These are phyloP conservation scores for Psettodes erumei DNA, from an alignment of 2,113 vertebrate genomes.

Conservation along the genomic window DNA sequence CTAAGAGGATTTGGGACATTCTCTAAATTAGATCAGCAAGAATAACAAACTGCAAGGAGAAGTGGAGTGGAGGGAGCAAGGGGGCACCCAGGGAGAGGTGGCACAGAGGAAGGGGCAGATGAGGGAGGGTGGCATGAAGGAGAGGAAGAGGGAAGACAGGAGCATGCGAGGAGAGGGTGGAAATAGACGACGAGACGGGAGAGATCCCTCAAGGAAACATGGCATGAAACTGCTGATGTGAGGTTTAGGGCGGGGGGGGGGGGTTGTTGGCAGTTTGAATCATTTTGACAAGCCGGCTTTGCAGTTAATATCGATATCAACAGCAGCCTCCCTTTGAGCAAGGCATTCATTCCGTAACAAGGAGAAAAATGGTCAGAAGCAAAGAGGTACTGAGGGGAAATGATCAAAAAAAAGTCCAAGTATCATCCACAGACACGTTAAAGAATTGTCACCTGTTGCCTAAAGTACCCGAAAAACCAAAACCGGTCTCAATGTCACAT, in stretches of 20 bases:
- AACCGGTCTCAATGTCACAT: not conserved
- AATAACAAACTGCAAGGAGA: slow-evolving; percentile 83
- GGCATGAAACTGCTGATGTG: not conserved
- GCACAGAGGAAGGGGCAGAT: slow-evolving; percentile 7
- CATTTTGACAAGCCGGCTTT: not conserved
- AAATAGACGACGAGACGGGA: not conserved
- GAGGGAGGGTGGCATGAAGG: slow-evolving; percentile 6
- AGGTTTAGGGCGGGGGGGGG: not conserved
- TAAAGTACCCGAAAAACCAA: not conserved
- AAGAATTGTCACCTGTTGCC: not conserved
- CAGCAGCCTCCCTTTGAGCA: not conserved
- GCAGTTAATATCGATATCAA: not conserved
- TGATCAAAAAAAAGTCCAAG: not conserved
- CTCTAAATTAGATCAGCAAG: slow-evolving; percentile 90
- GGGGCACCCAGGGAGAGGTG: slow-evolving; percentile 51
- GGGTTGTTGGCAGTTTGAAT: not conserved
- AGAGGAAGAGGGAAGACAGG: not conserved
- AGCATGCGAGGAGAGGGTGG: not conserved
- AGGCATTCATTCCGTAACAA: not conserved
- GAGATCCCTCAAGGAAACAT: not conserved
- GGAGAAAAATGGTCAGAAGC: not conserved
- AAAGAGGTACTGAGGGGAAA: not conserved
- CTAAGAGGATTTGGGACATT: slow-evolving; percentile 90
- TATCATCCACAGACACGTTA: not conserved
- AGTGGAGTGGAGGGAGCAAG: slow-evolving; percentile 43